Conservation (phyloP, 2,797 vertebrate species). For the Pantherophis vulpinus region DNA sequence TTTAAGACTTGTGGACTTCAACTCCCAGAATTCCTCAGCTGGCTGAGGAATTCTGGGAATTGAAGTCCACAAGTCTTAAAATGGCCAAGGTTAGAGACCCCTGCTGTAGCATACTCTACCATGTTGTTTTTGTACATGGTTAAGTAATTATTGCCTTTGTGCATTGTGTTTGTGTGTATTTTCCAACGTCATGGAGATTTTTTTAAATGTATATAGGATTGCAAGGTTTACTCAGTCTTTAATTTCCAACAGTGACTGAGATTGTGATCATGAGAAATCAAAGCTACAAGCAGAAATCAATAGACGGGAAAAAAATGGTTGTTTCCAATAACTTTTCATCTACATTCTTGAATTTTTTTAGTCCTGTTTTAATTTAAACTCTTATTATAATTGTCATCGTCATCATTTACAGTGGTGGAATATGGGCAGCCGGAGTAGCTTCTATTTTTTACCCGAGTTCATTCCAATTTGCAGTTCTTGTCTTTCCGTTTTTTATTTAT, state of each 20-base stretch:
- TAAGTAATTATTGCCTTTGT: not conserved
- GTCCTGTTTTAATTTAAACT: not conserved
- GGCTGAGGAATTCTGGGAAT: no score
- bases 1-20: no score
- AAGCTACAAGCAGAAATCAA: not conserved
- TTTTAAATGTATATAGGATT: not conserved
- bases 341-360: not conserved
- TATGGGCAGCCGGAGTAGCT: not conserved
- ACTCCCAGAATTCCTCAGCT: no score
- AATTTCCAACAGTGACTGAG: not conserved
- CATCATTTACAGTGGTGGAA: not conserved
- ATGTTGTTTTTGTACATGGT: not conserved
- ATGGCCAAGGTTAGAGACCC: no score
- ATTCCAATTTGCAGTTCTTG: not conserved
- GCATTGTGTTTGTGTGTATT: not conserved
- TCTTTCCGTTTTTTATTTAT: not conserved
- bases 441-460: not conserved
- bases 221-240: not conserved
- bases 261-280: not conserved
- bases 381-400: not conserved
- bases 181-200: not conserved
- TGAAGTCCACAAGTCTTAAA: no score
- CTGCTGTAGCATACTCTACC: not conserved
- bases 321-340: not conserved
- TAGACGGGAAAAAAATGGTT: not conserved